A percentile compares a stretch with the other conserved stretches of the same genome.
Evolutionary conservation across 2,797 vertebrate species (phyloP).

Genomic region (Melanotaenia maccullochi): DNA sequence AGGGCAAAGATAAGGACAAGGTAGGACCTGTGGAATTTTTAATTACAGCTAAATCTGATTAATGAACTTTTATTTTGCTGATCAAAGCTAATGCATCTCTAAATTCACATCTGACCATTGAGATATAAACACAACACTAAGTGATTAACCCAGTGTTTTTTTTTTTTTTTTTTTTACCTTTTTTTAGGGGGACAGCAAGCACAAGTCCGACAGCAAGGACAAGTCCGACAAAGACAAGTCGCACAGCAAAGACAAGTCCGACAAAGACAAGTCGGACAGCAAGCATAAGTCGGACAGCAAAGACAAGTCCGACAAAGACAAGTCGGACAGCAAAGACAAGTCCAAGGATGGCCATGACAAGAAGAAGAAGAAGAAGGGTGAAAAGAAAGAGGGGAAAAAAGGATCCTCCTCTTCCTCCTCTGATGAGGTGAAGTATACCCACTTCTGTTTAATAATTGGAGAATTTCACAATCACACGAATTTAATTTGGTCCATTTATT

Average conservation of each 20-base stretch:
- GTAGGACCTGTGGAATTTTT: conserved; percentile 14
- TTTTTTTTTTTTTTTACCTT: conserved; percentile 1
- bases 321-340: conserved; percentile 29
- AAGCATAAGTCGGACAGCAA: conserved; percentile 27
- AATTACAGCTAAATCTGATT: not conserved
- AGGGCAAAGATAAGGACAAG: conserved; percentile 36
- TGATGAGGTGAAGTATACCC: conserved; percentile 42
- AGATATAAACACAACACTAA: not conserved
- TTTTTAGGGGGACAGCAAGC: conserved; percentile 19
- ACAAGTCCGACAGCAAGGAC: conserved; percentile 21
- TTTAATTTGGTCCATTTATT: not conserved
- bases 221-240: conserved; percentile 31
- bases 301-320: conserved; percentile 29
- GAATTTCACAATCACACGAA: not conserved
- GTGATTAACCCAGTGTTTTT: not conserved
- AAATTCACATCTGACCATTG: not conserved
- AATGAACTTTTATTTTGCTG: not conserved
- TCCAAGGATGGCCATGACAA: conserved; percentile 7
- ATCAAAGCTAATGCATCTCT: not conserved
- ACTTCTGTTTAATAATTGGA: not conserved
- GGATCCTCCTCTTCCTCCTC: conserved; percentile 4
- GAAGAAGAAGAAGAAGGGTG: conserved; percentile 20
- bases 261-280: conserved; percentile 6
- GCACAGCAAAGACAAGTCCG: conserved; percentile 25
- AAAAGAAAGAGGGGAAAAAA: not conserved